phyloP scores from a whole-genome alignment of 92 coral and sea anemone species.

The Siderastrea siderea region DNA sequence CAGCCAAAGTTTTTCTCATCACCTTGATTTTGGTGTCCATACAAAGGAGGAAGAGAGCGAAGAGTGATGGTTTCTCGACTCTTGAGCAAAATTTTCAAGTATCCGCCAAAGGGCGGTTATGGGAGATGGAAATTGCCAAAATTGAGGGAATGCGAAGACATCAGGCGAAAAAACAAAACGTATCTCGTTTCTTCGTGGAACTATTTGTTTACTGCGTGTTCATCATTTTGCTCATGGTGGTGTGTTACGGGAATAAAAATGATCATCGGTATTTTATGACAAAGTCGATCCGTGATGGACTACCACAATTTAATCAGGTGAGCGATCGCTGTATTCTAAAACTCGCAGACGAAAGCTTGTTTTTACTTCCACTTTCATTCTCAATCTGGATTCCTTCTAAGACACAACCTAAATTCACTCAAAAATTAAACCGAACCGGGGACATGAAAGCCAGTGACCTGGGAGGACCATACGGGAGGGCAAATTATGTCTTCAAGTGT shows the following conservation, averaged over 20 bases:
- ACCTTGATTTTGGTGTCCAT: conserved; percentile 71
- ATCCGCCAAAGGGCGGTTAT: not conserved
- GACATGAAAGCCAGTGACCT: too few species aligned
- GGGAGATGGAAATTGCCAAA: conserved; percentile 28
- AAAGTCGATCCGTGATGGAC: conserved; percentile 56
- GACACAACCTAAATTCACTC: too few species aligned
- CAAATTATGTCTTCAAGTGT: too few species aligned
- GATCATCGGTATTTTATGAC: conserved; percentile 71
- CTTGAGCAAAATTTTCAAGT: not conserved
- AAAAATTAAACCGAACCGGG: too few species aligned
- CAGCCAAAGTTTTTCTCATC: conserved; percentile 71
- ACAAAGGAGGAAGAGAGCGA: conserved; percentile 8
- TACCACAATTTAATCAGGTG: conserved; percentile 72
- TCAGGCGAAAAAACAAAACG: conserved; percentile 66
- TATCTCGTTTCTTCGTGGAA: conserved; percentile 64
- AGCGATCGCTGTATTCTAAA: not conserved
- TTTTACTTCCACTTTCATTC: not conserved
- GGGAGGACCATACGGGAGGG: too few species aligned
- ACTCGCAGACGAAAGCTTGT: not conserved
- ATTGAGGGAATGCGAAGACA: conserved; percentile 52
- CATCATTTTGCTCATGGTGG: conserved; percentile 60
- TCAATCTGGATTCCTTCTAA: not conserved
- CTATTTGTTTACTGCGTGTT: conserved; percentile 49
- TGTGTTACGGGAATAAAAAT: conserved; percentile 78
- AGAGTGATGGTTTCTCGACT: not conserved